Percentiles rank a stretch among this genome's conserved stretches.
Evolutionary conservation across 1,140 invertebrate genomes (phyloP).

Genomic region (Zaprionus camerounensis): DNA sequence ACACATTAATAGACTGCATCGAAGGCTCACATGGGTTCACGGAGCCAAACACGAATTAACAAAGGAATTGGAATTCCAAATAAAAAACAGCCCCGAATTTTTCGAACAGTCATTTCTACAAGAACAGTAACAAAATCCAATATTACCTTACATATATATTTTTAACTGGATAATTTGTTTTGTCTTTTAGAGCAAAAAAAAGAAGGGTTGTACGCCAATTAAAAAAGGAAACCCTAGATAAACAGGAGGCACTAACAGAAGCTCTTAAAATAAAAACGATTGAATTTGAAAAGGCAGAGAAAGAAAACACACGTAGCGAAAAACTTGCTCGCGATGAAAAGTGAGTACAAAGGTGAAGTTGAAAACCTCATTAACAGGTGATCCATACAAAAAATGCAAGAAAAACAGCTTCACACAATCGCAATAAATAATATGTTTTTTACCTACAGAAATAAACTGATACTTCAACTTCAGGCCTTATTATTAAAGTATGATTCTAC

Average conservation of each 20-base stretch:
- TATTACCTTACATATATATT: not conserved
- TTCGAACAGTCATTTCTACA: conserved; percentile 13
- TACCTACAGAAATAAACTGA: conserved; percentile 46
- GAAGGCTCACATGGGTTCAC: not conserved
- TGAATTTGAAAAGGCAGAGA: not conserved
- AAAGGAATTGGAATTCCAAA: not conserved
- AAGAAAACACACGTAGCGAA: conserved; percentile 17
- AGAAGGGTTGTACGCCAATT: conserved; percentile 20
- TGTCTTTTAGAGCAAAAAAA: conserved; percentile 34
- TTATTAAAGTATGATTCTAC: conserved; percentile 57
- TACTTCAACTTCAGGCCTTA: conserved; percentile 54
- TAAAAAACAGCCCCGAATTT: not conserved
- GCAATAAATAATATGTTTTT: not conserved
- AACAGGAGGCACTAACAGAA: conserved; percentile 30
- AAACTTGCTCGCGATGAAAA: conserved; percentile 50
- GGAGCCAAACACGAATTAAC: not conserved
- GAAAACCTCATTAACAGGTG: not conserved
- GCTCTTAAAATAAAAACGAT: conserved; percentile 12
- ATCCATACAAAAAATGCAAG: not conserved
- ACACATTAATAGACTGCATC: not conserved
- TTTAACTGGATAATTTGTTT: not conserved
- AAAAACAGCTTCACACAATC: not conserved
- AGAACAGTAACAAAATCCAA: conserved; percentile 47
- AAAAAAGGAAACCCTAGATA: conserved; percentile 45
- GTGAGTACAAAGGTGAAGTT: conserved; percentile 32